Percentiles rank a stretch among this genome's conserved stretches.
These are phyloP conservation scores for Nomada ferruginata DNA, from an alignment of 2,888 invertebrate species.

Conservation along the genomic window DNA sequence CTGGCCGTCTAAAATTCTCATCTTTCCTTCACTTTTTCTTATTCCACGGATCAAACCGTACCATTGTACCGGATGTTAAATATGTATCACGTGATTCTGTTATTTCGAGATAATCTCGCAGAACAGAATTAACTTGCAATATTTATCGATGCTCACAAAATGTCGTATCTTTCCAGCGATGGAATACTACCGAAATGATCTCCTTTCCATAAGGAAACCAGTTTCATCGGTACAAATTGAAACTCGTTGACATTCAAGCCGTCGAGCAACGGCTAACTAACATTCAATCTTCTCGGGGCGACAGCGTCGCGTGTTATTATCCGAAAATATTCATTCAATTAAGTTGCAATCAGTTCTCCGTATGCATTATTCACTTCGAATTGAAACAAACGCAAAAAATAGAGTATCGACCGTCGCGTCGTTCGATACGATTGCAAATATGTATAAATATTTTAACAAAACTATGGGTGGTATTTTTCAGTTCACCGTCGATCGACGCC, in stretches of 20 bases:
- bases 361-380: too few relatives aligned
- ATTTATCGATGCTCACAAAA: not conserved
- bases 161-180: not conserved
- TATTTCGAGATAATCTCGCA: not conserved
- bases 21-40: too few relatives aligned
- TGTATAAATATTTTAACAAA: not conserved
- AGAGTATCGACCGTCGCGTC: too few relatives aligned
- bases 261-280: too few relatives aligned
- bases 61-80: not conserved
- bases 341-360: too few relatives aligned
- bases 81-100: not conserved
- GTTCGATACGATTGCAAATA: not conserved
- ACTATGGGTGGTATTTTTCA: not conserved
- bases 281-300: too few relatives aligned
- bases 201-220: constrained; percentile 10
- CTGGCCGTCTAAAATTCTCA: too few relatives aligned
- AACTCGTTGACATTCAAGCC: constrained; percentile 7
- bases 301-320: too few relatives aligned
- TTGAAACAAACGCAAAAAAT: too few relatives aligned
- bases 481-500: constrained; percentile 6
- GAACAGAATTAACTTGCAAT: not conserved
- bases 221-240: constrained; percentile 17
- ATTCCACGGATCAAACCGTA: not conserved
- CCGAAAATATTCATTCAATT: too few relatives aligned
- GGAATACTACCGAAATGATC: constrained; percentile 17